A percentile compares a stretch with the other conserved stretches of the same genome.
These are phyloP conservation scores for Drosophila parvula DNA, from an alignment of 1,140 invertebrate genomes.

Conservation along the genomic window DNA sequence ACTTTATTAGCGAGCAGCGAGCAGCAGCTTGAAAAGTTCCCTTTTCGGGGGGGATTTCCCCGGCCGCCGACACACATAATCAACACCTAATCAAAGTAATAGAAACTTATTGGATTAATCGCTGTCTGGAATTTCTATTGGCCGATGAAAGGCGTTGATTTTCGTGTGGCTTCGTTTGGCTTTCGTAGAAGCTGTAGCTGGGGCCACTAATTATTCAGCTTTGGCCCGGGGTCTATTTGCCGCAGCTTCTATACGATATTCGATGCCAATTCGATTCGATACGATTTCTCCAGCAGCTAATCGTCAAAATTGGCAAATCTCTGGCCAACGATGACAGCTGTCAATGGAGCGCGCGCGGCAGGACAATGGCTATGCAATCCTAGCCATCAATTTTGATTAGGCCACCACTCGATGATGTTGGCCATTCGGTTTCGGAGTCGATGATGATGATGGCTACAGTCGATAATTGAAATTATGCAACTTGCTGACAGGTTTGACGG, in stretches of 20 bases:
- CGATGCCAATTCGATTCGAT: background rate
- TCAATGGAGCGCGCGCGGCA: slow-evolving; percentile 37
- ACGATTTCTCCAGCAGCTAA: slow-evolving; percentile 38
- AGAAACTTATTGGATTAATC: slow-evolving; percentile 81
- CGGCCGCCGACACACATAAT: slow-evolving; percentile 63
- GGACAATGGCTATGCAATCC: slow-evolving; percentile 56
- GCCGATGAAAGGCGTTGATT: slow-evolving; percentile 39
- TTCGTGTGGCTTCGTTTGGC: accelerated
- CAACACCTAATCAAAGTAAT: slow-evolving; percentile 81
- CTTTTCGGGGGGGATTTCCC: slow-evolving; percentile 21
- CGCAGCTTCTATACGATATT: background rate
- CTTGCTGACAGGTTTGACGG: slow-evolving; percentile 32
- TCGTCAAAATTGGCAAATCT: slow-evolving; percentile 65
- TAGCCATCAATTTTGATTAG: slow-evolving; percentile 78
- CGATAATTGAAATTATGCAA: slow-evolving; percentile 68
- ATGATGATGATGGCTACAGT: slow-evolving; percentile 20
- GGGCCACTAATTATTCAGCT: slow-evolving; percentile 36
- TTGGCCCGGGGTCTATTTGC: background rate
- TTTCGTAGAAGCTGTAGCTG: background rate
- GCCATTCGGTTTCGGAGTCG: background rate
- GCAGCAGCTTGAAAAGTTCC: slow-evolving; percentile 62
- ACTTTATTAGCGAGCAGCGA: slow-evolving; percentile 75
- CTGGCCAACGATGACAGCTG: slow-evolving; percentile 67
- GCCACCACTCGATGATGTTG: slow-evolving; percentile 16
- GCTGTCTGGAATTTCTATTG: slow-evolving; percentile 70